phyloP scores from a whole-genome alignment of 1,140 invertebrate species.

The Camponotus floridanus region DNA sequence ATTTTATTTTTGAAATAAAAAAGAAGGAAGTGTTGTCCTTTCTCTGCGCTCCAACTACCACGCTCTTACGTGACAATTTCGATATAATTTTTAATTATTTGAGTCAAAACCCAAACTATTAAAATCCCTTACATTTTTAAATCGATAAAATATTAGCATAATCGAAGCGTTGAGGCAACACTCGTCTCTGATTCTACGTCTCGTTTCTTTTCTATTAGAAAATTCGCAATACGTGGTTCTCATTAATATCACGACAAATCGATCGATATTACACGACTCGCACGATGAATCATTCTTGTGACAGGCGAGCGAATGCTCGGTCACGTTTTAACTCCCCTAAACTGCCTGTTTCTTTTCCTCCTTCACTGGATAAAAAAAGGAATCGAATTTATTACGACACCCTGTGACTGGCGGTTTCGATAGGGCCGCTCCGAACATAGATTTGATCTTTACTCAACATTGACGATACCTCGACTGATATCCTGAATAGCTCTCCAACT shows the following conservation, averaged over 20 bases:
- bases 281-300: slow-evolving; percentile 77
- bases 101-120: too few relatives aligned
- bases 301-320: slow-evolving; percentile 70
- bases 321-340: slow-evolving; percentile 74
- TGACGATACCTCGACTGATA: slow-evolving; percentile 22
- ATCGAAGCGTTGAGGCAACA: background rate
- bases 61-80: too few relatives aligned
- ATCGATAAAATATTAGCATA: slow-evolving; percentile 3
- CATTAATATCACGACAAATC: slow-evolving; percentile 76
- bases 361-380: slow-evolving; percentile 56
- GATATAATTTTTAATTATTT: too few relatives aligned
- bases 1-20: too few relatives aligned
- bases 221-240: slow-evolving; percentile 60
- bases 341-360: background rate
- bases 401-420: slow-evolving; percentile 59
- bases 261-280: slow-evolving; percentile 70
- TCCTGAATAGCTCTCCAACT: background rate
- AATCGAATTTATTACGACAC: slow-evolving; percentile 72
- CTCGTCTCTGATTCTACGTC: slow-evolving; percentile 1
- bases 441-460: slow-evolving; percentile 24
- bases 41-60: too few relatives aligned
- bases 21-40: too few relatives aligned
- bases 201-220: slow-evolving; percentile 2
- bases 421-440: slow-evolving; percentile 38
- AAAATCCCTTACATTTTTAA: background rate